Conservation (phyloP, 1,140 invertebrate species). For the Archegozetes longisetosus region DNA sequence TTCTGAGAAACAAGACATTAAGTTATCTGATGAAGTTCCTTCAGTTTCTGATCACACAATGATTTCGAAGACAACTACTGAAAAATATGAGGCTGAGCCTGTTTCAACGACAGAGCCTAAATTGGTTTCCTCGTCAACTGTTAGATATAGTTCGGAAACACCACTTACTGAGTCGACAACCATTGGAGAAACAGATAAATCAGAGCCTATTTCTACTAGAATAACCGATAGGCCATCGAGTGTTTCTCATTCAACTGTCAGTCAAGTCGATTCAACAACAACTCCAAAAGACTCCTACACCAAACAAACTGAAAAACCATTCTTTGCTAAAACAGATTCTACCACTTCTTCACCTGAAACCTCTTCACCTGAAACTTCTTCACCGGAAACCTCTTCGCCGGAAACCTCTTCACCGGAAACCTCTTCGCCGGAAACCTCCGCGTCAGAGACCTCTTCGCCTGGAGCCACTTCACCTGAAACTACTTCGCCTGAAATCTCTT, state of each 20-base stretch:
- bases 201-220: not conserved
- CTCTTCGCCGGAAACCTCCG: not conserved
- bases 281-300: too few relatives aligned
- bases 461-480: not conserved
- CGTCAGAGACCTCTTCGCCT: not conserved
- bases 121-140: too few relatives aligned
- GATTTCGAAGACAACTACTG: not conserved
- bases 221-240: too few relatives aligned
- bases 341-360: not conserved
- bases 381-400: conserved; percentile 5
- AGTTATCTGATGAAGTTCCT: too few relatives aligned
- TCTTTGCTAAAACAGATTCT: not conserved
- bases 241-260: too few relatives aligned
- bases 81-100: too few relatives aligned
- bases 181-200: not conserved
- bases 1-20: too few relatives aligned
- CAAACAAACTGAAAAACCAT: not conserved
- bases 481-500: too few relatives aligned
- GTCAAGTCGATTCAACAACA: too few relatives aligned
- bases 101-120: not conserved
- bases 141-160: too few relatives aligned
- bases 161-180: too few relatives aligned
- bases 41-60: too few relatives aligned
- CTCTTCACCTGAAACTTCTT: conserved; percentile 2
- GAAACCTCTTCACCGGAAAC: conserved; percentile 1